Percentiles rank a stretch among this genome's conserved stretches.
Evolutionary conservation across 2,797 vertebrate species (phyloP).

Genomic region (Nyctalus aviator): DNA sequence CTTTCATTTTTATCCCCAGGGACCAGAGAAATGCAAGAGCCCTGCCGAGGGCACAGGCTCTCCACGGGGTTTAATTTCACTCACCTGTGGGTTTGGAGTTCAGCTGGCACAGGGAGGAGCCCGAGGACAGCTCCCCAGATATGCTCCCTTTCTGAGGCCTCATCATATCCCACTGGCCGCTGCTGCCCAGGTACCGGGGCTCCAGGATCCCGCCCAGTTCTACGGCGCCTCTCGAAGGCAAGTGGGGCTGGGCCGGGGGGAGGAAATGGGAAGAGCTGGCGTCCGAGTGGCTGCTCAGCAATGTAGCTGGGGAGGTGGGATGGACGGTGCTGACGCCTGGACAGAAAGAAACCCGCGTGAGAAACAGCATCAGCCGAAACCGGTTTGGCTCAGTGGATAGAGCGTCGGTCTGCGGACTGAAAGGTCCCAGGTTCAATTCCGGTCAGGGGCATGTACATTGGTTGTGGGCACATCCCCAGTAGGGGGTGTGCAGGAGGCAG

Average conservation of each 20-base stretch:
- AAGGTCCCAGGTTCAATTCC: too few species aligned
- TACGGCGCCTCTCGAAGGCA: constrained; percentile 66
- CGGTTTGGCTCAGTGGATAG: too few species aligned
- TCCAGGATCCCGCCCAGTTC: constrained; percentile 78
- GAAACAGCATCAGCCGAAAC: neutral
- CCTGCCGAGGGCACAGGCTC: too few species aligned
- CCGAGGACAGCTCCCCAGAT: constrained; percentile 86
- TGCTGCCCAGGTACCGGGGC: constrained; percentile 83
- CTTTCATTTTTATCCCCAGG: neutral
- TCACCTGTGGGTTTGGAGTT: constrained; percentile 91
- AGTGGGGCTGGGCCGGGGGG: constrained; percentile 83
- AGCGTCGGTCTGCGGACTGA: too few species aligned
- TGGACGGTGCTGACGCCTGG: constrained; percentile 74
- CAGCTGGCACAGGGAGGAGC: constrained; percentile 88
- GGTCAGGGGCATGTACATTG: too few species aligned
- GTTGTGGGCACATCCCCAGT: too few species aligned
- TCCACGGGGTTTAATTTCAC: neutral
- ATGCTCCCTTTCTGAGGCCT: constrained; percentile 80
- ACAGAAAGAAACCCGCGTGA: neutral
- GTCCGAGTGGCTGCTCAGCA: constrained; percentile 50
- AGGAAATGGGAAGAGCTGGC: constrained; percentile 75
- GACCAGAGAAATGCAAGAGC: neutral
- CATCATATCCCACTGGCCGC: constrained; percentile 85
- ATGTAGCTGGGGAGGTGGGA: constrained; percentile 68
- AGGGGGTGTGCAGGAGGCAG: too few species aligned